A percentile compares a stretch with the other conserved stretches of the same genome.
phyloP scores from a whole-genome alignment of 1,140 invertebrate species.

The Panonychus citri region DNA sequence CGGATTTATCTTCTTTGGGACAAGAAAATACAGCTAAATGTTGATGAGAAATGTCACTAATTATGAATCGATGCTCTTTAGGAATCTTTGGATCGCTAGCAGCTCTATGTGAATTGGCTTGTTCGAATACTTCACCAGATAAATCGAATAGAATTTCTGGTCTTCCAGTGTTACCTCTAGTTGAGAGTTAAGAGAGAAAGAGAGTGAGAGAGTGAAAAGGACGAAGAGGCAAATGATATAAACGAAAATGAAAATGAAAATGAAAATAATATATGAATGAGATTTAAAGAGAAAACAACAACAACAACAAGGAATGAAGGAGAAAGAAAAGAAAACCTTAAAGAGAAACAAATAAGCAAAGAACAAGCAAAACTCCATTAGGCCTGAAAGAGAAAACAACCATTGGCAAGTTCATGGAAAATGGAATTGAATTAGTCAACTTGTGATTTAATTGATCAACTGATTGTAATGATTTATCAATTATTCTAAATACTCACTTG shows the following conservation, averaged over 20 bases:
- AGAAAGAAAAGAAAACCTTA: not conserved
- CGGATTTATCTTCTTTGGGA: not conserved
- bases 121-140: slow-evolving; percentile 28
- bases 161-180: slow-evolving; percentile 28
- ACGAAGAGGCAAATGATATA: too few relatives aligned
- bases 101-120: slow-evolving; percentile 26
- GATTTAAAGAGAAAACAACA: too few relatives aligned
- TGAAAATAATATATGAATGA: too few relatives aligned
- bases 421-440: too few relatives aligned
- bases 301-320: too few relatives aligned
- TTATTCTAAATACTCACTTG: slow-evolving; percentile 21
- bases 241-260: not conserved
- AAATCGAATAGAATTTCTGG: slow-evolving; percentile 43
- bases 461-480: too few relatives aligned
- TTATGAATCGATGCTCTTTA: slow-evolving; percentile 67
- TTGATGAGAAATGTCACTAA: slow-evolving; percentile 63
- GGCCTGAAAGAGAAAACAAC: too few relatives aligned
- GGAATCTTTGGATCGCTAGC: slow-evolving; percentile 32
- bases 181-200: not conserved
- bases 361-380: not conserved
- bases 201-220: too few relatives aligned
- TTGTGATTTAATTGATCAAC: too few relatives aligned
- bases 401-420: too few relatives aligned
- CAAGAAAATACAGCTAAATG: slow-evolving; percentile 61
- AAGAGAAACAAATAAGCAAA: not conserved